A percentile compares a stretch with the other conserved stretches of the same genome.
These are phyloP conservation scores for Brachyistius frenatus DNA, from an alignment of 2,113 vertebrate genomes.

Conservation along the genomic window DNA sequence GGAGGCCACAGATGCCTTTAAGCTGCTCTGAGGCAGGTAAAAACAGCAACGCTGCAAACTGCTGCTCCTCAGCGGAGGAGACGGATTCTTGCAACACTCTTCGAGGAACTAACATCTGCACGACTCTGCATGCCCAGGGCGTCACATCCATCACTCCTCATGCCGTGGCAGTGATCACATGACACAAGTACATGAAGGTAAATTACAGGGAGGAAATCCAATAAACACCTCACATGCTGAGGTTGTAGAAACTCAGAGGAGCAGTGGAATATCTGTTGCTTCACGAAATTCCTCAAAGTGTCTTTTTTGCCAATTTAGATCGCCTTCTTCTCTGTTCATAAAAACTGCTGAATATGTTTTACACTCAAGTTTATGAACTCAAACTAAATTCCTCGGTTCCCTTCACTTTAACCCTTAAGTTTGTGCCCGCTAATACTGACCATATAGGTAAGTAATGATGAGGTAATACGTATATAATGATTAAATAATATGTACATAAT, in stretches of 20 bases:
- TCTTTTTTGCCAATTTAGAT: constrained; percentile 12
- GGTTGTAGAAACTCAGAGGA: not conserved
- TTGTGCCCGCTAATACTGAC: not conserved
- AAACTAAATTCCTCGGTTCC: not conserved
- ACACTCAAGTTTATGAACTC: not conserved
- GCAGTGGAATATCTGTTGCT: not conserved
- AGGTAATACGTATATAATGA: too few species aligned
- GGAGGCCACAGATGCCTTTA: too few species aligned
- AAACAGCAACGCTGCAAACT: too few species aligned
- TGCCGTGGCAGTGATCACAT: not conserved
- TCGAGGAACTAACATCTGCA: constrained; percentile 16
- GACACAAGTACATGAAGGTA: not conserved
- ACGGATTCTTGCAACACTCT: constrained; percentile 21
- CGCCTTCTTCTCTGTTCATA: not conserved
- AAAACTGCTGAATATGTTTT: not conserved
- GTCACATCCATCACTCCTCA: constrained; percentile 9
- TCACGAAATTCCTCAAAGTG: not conserved
- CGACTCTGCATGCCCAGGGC: constrained; percentile 4
- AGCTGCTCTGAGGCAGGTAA: too few species aligned
- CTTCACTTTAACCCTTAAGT: not conserved
- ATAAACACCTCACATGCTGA: constrained; percentile 23
- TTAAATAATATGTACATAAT: too few species aligned
- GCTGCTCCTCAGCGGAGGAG: not conserved
- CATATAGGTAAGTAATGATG: not conserved
- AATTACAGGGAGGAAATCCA: constrained; percentile 27